Percentiles rank a stretch among this genome's conserved stretches.
Evolutionary conservation across 2,797 vertebrate genomes (phyloP).

Genomic region (Podarcis siculus): DNA sequence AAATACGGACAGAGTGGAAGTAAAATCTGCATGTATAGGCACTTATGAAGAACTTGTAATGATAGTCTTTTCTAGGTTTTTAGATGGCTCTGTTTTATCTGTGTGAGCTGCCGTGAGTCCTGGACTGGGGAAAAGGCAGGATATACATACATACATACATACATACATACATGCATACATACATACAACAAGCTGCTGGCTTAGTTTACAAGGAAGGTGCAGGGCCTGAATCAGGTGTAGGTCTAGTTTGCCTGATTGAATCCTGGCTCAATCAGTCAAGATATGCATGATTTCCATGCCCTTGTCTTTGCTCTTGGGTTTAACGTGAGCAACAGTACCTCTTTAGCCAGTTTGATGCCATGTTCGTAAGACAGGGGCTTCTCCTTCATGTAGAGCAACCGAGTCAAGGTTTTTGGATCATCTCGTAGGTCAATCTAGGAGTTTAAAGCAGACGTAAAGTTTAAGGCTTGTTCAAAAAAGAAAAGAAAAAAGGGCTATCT

Average conservation of each 20-base stretch:
- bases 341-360: constrained; percentile 86
- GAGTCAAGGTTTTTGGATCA: constrained; percentile 88
- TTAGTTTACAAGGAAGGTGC: too few relatives aligned
- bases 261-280: too few relatives aligned
- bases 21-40: background rate
- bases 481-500: too few relatives aligned
- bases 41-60: background rate
- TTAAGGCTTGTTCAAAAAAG: background rate
- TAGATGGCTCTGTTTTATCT: too few relatives aligned
- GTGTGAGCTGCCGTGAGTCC: too few relatives aligned
- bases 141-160: background rate
- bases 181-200: background rate
- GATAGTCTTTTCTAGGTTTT: too few relatives aligned
- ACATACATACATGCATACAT: background rate
- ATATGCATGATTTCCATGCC: background rate
- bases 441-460: constrained; percentile 39
- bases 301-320: background rate
- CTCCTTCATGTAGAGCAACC: constrained; percentile 90
- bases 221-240: too few relatives aligned
- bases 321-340: constrained; percentile 73
- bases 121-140: too few relatives aligned
- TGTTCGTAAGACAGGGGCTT: constrained; percentile 89
- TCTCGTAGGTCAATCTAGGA: constrained; percentile 87
- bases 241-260: too few relatives aligned
- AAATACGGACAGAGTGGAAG: background rate